phyloP scores from a whole-genome alignment of 2,797 vertebrate species.

The Scolopax bukidnonensis region DNA sequence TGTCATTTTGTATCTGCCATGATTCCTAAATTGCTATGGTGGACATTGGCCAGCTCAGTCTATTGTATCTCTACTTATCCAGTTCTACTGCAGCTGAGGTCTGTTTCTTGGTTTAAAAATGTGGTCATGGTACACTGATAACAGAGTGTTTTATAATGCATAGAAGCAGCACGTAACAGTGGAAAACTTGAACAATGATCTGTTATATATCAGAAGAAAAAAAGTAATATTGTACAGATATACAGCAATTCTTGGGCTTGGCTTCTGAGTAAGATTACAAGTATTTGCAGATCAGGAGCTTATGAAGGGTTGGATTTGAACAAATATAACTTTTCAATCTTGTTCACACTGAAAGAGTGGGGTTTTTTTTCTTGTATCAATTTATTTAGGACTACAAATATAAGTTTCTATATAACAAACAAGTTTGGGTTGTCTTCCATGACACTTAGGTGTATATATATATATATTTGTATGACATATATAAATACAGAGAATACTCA shows the following conservation, averaged over 20 bases:
- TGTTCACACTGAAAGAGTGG: not conserved
- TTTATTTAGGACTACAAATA: not conserved
- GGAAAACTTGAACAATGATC: not conserved
- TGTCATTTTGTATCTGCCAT: not conserved
- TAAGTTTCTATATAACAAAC: not conserved
- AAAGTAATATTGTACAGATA: not conserved
- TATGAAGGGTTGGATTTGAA: not conserved
- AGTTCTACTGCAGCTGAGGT: constrained; percentile 3
- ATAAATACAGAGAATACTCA: not conserved
- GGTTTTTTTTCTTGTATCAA: not conserved
- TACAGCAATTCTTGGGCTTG: not conserved
- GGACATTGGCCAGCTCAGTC: not conserved
- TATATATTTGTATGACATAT: not conserved
- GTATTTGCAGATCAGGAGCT: not conserved
- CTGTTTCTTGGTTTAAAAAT: not conserved
- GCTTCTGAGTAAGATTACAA: not conserved
- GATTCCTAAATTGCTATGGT: not conserved
- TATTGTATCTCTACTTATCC: not conserved
- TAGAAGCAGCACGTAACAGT: not conserved
- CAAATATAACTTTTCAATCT: not conserved
- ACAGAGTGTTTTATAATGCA: not conserved
- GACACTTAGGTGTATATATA: not conserved
- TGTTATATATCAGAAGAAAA: not conserved
- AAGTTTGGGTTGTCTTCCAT: not conserved
- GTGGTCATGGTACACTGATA: not conserved